Evolutionary conservation across 2,888 invertebrate genomes (phyloP).

Genomic region (Laothoe populi): DNA sequence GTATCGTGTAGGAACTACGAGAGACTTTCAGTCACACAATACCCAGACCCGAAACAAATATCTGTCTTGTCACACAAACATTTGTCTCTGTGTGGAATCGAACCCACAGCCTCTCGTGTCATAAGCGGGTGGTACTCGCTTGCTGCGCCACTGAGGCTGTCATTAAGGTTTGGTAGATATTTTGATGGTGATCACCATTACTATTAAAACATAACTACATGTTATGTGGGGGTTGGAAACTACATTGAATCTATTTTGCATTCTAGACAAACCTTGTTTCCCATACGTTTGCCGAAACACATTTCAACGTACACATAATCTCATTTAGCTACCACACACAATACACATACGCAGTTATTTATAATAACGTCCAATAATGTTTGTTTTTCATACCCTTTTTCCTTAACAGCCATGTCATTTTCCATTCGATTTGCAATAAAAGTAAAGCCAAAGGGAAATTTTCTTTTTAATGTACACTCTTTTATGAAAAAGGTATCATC

Average conservation of each 20-base stretch:
- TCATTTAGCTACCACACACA: neutral
- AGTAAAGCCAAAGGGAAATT: neutral
- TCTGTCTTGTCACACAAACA: too few relatives aligned
- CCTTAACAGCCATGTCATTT: slow-evolving; percentile 5
- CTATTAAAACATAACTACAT: too few relatives aligned
- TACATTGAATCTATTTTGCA: neutral
- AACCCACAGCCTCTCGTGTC: too few relatives aligned
- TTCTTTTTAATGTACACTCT: neutral
- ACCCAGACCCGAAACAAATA: too few relatives aligned
- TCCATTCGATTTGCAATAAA: slow-evolving; percentile 8
- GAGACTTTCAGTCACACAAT: too few relatives aligned
- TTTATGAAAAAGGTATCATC: neutral
- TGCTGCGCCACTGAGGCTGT: too few relatives aligned
- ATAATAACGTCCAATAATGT: neutral
- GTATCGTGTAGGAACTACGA: too few relatives aligned
- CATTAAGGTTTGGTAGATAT: too few relatives aligned
- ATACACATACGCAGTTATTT: neutral
- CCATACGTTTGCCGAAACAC: slow-evolving; percentile 8
- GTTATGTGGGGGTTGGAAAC: too few relatives aligned
- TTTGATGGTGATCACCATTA: too few relatives aligned
- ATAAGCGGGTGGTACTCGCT: too few relatives aligned
- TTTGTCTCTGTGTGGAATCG: too few relatives aligned
- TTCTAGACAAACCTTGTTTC: neutral
- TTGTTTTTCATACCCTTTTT: slow-evolving; percentile 2
- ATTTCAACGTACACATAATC: neutral